A percentile compares a stretch with the other conserved stretches of the same genome.
phyloP scores from a whole-genome alignment of 2,797 vertebrate genomes.

The Numenius phaeopus region DNA sequence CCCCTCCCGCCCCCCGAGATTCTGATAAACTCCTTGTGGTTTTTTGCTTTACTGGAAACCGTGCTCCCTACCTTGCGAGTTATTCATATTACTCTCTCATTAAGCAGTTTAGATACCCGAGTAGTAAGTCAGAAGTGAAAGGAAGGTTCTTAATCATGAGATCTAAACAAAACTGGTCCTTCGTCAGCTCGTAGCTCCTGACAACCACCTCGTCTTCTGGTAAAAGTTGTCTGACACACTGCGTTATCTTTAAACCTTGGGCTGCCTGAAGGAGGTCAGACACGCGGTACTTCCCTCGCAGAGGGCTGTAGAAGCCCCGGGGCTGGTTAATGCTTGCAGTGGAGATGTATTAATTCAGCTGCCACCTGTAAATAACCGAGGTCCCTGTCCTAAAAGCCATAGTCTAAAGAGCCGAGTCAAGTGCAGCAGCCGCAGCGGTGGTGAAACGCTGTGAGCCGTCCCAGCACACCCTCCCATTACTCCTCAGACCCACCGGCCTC shows the following conservation, averaged over 20 bases:
- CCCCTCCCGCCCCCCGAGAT: fast-evolving
- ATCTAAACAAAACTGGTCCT: not conserved
- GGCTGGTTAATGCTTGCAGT: not conserved
- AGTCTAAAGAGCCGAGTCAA: not conserved
- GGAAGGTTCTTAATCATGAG: not conserved
- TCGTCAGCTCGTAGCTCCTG: not conserved
- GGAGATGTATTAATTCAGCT: not conserved
- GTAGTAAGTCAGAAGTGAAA: not conserved
- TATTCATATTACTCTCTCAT: not conserved
- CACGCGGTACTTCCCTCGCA: not conserved
- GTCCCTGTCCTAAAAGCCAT: not conserved
- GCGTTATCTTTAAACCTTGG: not conserved
- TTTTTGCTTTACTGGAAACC: conserved; percentile 20
- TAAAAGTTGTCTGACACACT: not conserved
- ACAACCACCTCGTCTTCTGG: not conserved
- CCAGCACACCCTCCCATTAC: not conserved
- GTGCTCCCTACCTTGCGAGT: not conserved
- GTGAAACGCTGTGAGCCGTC: not conserved
- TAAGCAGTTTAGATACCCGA: not conserved
- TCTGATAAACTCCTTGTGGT: not conserved
- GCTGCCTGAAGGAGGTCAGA: not conserved
- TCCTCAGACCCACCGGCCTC: not conserved
- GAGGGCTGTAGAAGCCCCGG: fast-evolving
- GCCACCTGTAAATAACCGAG: not conserved
- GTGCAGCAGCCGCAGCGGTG: not conserved